Percentiles rank a stretch among this genome's conserved stretches.
phyloP scores from a whole-genome alignment of 2,888 invertebrate species.

The Aromia moschata region DNA sequence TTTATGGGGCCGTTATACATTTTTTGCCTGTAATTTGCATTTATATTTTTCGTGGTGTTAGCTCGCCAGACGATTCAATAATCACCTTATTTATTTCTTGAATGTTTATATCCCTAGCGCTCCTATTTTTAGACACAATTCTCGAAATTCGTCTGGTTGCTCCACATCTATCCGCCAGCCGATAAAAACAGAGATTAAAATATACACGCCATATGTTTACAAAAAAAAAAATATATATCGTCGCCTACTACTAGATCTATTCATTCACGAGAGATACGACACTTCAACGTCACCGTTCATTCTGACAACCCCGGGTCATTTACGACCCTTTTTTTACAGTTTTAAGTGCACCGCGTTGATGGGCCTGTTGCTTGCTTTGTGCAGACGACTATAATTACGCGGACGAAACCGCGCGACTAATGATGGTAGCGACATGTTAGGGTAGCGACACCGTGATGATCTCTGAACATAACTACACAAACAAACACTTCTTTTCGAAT shows the following conservation, averaged over 20 bases:
- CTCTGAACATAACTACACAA: no score
- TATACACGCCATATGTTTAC: background rate
- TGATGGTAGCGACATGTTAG: background rate
- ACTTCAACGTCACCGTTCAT: background rate
- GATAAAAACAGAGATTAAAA: background rate
- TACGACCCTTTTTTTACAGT: background rate
- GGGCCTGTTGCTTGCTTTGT: background rate
- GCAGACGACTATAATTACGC: background rate
- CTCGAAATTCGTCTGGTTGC: background rate
- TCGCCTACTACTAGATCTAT: background rate
- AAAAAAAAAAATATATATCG: background rate
- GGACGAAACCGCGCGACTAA: background rate
- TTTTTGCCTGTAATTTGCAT: no score
- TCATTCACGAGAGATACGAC: background rate
- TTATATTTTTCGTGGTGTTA: no score
- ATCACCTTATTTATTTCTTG: background rate
- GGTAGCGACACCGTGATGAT: no score
- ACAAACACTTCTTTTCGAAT: no score
- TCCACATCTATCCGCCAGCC: background rate
- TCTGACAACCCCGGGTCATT: background rate
- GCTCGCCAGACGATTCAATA: background rate
- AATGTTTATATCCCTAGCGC: background rate
- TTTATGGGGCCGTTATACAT: no score
- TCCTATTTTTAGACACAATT: background rate
- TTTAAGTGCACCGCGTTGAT: constrained; percentile 1